Base-by-base conservation (phyloP, 2,113 vertebrate genomes). In the Solenodon paradoxus region DNA sequence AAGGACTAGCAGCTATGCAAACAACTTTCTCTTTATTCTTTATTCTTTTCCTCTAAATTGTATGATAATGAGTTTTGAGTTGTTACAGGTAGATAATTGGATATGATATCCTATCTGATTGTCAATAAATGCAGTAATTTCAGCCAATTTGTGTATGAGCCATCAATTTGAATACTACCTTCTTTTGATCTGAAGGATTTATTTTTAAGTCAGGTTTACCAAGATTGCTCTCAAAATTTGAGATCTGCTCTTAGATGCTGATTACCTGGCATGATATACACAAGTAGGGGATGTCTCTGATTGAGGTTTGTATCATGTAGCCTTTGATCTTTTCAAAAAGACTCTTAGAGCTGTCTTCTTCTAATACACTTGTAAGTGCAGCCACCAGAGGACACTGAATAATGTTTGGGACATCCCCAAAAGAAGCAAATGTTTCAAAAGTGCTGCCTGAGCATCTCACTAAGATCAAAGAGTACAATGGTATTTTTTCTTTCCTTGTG, bases 281-380 rank as follows among this genome's bases (percentile, higher is more conserved):
- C 32, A 32, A 71, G n/a, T 30, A 0, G 53, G 20, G 8, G 16
- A 28, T 55, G 26, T 77, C 11, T 59, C 47, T 71, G 51, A 90
- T 35, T 49, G 53, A 68, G 28, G 26, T 72, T 92, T 74, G 38
- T 92, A 90, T 92, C 53, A 32, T 1, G 0, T 63, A 26, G 16
- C 68, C 92, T 77, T 86, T 42, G 61, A 86, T 75, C 78, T 68
- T 59, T 96, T 81, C 45, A 57, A 88, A 61, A 94, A 89, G 92
- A 94, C 77, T 42, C 66, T n/a, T 28, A 90, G 64, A 26, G n/a
- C 80, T 81, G 79, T 88, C 71, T 72, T 81, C 94, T 95, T 94
- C 83, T 84, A 90, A 87, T 94, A 92, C 45, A 96, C 87, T 95
- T 96, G 64, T 83, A 96, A 97, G 88, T 94, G n/a, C 35, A 82